phyloP scores from a whole-genome alignment of 2,888 invertebrate genomes.

The Merodon equestris region DNA sequence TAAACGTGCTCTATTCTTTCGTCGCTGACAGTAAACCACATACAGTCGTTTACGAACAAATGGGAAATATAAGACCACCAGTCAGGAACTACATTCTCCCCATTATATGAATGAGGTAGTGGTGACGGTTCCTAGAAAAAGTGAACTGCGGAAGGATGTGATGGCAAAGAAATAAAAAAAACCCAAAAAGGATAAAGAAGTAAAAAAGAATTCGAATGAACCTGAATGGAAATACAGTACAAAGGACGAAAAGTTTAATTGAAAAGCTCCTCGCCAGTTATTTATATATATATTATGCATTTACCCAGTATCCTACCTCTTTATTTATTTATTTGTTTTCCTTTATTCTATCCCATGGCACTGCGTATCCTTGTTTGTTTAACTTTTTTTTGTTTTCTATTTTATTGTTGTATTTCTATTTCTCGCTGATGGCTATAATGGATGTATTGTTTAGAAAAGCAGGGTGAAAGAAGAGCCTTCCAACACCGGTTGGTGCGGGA shows the following conservation, averaged over 20 bases:
- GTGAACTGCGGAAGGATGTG: slow-evolving; percentile 14
- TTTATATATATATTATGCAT: slow-evolving; percentile 6
- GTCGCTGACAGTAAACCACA: slow-evolving; percentile 4
- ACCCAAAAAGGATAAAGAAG: slow-evolving; percentile 27
- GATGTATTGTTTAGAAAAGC: slow-evolving; percentile 61
- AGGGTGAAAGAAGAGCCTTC: slow-evolving; percentile 37
- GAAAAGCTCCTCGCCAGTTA: slow-evolving; percentile 50
- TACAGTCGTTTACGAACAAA: slow-evolving; percentile 5
- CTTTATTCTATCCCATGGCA: slow-evolving; percentile 11
- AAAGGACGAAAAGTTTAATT: slow-evolving; percentile 67
- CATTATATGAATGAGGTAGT: slow-evolving; percentile 2
- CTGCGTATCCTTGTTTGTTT: slow-evolving; percentile 41
- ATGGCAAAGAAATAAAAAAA: slow-evolving; percentile 1
- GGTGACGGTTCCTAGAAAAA: neutral
- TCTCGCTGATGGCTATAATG: slow-evolving; percentile 62
- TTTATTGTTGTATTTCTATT: slow-evolving; percentile 35
- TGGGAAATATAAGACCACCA: slow-evolving; percentile 14
- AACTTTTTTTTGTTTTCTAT: too few species aligned
- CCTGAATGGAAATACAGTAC: slow-evolving; percentile 60
- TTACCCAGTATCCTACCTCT: slow-evolving; percentile 12
- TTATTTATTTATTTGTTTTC: slow-evolving; percentile 2
- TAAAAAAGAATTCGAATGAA: slow-evolving; percentile 51
- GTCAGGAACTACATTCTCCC: slow-evolving; percentile 5
- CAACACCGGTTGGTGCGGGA: slow-evolving; percentile 12
- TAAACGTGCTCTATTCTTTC: neutral